A percentile compares a stretch with the other conserved stretches of the same genome.
Evolutionary conservation across 2,888 invertebrate genomes (phyloP).

Genomic region (Myopa tessellatipennis): DNA sequence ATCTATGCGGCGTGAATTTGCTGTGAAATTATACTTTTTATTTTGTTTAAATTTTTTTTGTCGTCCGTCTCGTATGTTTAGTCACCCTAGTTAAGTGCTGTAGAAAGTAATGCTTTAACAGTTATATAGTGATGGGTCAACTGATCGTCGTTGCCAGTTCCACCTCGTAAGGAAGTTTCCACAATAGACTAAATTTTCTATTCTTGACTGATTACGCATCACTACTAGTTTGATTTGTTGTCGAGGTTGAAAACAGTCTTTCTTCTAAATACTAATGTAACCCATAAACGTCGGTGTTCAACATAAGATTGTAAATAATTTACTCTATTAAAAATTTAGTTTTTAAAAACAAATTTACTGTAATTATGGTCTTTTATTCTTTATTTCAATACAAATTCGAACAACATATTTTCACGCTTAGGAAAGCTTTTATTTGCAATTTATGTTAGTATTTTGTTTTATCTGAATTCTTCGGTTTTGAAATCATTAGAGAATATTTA

Average conservation of each 20-base stretch:
- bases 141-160: neutral
- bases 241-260: no score
- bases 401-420: no score
- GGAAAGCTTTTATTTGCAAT: no score
- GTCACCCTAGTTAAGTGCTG: conserved; percentile 51
- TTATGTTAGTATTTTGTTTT: no score
- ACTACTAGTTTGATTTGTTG: neutral
- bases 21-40: conserved; percentile 43
- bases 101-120: conserved; percentile 45
- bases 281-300: no score
- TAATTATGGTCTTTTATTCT: conserved; percentile 8
- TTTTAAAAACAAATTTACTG: conserved; percentile 25
- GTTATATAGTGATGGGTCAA: neutral
- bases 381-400: neutral
- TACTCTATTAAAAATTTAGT: conserved; percentile 34
- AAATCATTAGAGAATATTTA: no score
- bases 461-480: no score
- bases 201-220: conserved; percentile 17
- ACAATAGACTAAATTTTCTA: neutral
- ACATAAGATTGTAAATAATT: conserved; percentile 39
- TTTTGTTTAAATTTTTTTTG: conserved; percentile 42
- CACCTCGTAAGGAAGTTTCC: neutral
- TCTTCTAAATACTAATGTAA: no score
- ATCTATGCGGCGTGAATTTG: conserved; percentile 41
- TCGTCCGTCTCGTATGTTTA: conserved; percentile 43